Evolutionary conservation across 1,140 invertebrate genomes (phyloP), one percentile per base, ranked within the genome.

Genomic region (Drosophila navojoa): DNA sequence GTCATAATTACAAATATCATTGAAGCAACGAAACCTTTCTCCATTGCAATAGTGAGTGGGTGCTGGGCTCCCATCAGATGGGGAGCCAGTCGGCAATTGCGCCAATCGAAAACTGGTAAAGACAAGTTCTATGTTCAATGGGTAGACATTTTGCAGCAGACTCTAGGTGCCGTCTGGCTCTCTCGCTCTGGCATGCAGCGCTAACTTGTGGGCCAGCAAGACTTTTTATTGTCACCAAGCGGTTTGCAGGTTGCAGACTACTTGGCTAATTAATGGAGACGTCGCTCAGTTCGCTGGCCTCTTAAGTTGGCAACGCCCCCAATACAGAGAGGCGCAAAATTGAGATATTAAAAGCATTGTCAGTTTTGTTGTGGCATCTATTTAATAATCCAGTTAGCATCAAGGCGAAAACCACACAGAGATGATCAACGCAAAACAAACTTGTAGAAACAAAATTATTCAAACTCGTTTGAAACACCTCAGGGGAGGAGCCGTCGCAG

Each of bases 381-480:
- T 7, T 11, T 61, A 64, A 71, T 64, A 84, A 73, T 76, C 72
- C 73, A 79, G 76, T 64, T 52, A 69, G 38, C 69, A 50, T 49
- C 42, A 40, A 54, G 49, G 40, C 64, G 60, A 61, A 60, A 22
- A 2, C 19, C 19, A 22, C 19, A 22, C 19, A 22, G 19, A 22
- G 19, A 62, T 69, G 58, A 58, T 50, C 35, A 47, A 55, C 29
- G 32, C 9, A 25, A 55, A 71, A 64, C 57, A 63, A 70, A 62
- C 78, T 86, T 73, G 57, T 86, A 60, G 75, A 66, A 2, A 22
- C 19, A 22, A 22, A 22, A 86, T 60, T 77, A 63, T 76, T 52
- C 45, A 79, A 85, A 86, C 81, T 72, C 50, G 81, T 86, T 87
- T 86, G 15, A 50, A 73, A 54, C 81, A 87, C 82, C 82, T 76